Evolutionary conservation across 2,797 vertebrate genomes (phyloP).

Genomic region (Phoebastria nigripes): DNA sequence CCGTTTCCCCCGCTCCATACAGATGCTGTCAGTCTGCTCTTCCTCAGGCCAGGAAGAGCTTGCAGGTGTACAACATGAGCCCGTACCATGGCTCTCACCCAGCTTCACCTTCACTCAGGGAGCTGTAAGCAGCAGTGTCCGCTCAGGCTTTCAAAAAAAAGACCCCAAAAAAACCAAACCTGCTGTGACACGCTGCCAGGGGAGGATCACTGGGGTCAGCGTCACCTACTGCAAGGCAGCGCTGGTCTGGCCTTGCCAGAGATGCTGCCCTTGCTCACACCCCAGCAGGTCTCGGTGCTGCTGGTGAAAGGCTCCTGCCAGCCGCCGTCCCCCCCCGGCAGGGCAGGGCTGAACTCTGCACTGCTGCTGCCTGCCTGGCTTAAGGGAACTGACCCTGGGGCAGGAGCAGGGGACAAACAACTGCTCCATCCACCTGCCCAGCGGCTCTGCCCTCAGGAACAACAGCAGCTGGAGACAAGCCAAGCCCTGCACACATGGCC

Average conservation of each 20-base stretch:
- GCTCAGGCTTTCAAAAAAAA: no score
- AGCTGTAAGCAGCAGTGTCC: no score
- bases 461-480: fast-evolving
- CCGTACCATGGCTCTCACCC: fast-evolving
- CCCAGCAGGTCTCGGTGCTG: not conserved
- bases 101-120: fast-evolving
- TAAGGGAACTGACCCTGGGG: not conserved
- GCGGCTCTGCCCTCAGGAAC: not conserved
- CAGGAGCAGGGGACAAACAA: no score
- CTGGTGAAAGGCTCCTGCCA: no score
- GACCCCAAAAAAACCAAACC: not conserved
- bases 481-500: not conserved
- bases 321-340: no score
- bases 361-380: no score
- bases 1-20: fast-evolving
- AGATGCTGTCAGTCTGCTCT: fast-evolving
- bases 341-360: not conserved
- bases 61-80: fast-evolving
- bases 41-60: not conserved
- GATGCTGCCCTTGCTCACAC: fast-evolving
- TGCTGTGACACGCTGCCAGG: no score
- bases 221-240: no score
- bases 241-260: no score
- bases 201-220: no score
- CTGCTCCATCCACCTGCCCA: no score